These are phyloP conservation scores for Ramazzottius varieornatus DNA, from an alignment of 2,888 invertebrate genomes.

Conservation along the genomic window DNA sequence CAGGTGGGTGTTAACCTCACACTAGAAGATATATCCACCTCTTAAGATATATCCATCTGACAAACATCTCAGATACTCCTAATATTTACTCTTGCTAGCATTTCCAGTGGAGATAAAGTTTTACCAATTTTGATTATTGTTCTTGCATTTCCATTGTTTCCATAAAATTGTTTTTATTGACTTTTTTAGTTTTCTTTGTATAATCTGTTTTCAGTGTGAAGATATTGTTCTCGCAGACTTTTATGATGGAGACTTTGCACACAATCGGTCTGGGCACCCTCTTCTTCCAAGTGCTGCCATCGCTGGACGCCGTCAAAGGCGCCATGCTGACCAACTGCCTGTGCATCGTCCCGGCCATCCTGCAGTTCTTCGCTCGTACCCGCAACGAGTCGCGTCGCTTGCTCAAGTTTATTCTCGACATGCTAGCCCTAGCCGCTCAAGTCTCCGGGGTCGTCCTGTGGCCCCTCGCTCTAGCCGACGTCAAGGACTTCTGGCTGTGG, in stretches of 20 bases:
- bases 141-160: too few species aligned
- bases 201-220: too few species aligned
- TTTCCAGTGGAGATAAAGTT: too few species aligned
- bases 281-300: conserved; percentile 26
- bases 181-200: neutral
- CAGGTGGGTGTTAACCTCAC: too few species aligned
- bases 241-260: conserved; percentile 25
- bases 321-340: conserved; percentile 27
- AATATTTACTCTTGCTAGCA: too few species aligned
- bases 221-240: conserved; percentile 20
- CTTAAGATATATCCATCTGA: neutral
- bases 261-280: conserved; percentile 26
- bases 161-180: too few species aligned
- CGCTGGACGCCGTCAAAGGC: conserved; percentile 25
- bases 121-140: too few species aligned
- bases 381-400: conserved; percentile 4
- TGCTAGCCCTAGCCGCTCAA: conserved; percentile 36
- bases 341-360: conserved; percentile 25
- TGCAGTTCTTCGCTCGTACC: conserved; percentile 15
- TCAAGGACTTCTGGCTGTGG: conserved; percentile 30
- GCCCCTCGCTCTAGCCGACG: conserved; percentile 23
- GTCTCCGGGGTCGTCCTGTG: conserved; percentile 39
- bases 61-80: too few species aligned
- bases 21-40: neutral
- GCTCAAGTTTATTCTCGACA: conserved; percentile 25